These are phyloP conservation scores for Hippopotamus amphibius DNA, from an alignment of 2,113 vertebrate genomes.

Conservation along the genomic window DNA sequence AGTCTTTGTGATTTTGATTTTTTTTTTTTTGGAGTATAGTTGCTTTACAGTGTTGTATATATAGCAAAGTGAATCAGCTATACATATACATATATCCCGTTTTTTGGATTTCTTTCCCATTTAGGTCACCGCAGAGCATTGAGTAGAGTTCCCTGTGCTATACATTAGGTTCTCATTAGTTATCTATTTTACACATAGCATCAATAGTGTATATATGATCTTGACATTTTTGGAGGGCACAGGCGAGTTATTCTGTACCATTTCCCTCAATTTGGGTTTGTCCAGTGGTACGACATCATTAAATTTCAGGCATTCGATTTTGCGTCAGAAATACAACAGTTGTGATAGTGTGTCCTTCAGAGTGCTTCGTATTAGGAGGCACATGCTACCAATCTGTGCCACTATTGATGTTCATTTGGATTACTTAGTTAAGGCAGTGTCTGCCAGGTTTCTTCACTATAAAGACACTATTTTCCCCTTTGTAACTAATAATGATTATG, in stretches of 20 bases:
- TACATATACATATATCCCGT: no score
- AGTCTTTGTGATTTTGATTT: no score
- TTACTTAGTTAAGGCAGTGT: background rate
- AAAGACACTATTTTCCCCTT: background rate
- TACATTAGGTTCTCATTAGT: no score
- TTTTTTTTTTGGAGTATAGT: no score
- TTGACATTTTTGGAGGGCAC: conserved; percentile 30
- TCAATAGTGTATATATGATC: background rate
- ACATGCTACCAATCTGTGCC: background rate
- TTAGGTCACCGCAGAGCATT: no score
- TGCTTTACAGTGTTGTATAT: no score
- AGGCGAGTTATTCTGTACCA: background rate
- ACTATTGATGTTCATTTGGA: background rate
- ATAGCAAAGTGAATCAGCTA: no score
- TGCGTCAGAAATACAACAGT: background rate
- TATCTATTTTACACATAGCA: no score
- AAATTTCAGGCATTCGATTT: background rate
- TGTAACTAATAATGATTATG: background rate
- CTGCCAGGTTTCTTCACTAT: conserved; percentile 17
- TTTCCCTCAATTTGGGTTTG: background rate
- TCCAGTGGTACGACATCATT: background rate
- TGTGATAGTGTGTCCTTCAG: background rate
- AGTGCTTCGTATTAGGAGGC: background rate
- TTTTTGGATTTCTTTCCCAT: no score
- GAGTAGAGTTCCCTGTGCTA: no score